Base-by-base conservation (phyloP, 53 echinoderm and acorn worm species). In the Arbacia lixula region DNA sequence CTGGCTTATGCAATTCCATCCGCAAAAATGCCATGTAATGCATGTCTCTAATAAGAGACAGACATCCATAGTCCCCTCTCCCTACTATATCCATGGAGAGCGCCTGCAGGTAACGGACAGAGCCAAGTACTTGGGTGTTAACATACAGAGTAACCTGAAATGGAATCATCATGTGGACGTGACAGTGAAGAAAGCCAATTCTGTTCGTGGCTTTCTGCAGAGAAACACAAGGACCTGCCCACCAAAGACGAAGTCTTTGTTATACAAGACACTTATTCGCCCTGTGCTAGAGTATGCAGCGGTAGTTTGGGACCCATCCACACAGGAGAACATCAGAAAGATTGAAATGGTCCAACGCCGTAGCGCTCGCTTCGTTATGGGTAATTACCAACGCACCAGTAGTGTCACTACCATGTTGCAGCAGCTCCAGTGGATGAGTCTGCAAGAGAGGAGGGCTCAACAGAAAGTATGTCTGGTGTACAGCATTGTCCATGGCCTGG, bases 321-420 rank as follows among this genome's bases (percentile, higher is more conserved):
- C 87, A 35, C 34, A 63, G 17, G 78, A 41, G 34, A 65, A 87
- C 67, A 79, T 87, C 42, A 5, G 39, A 27, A 87, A 80, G 67
- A 3, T 85, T 39, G 80, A 87, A 46, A 79, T 87, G 87, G 87
- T 79, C 3, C 80, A 87, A 36, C 60, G 74, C 25, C 56, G 58
- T 3, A 55, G 37, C 56, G 74, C 55, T 26, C 53, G 60, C n/a
- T 74, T 60, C 20, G 86, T 73, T 20, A 36, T 53, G 35, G 72
- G 43, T 51, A 58, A 85, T n/a, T 63, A 86, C 26, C 79, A 76
- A 28, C 58, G 31, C 12, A 46, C 49, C 17, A 86, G 86, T 36
- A 86, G 77, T 49, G 66, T 86, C 24, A 80, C 80, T 35, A 56
- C 46, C n/a, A n/a, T n/a, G n/a, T n/a, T n/a, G n/a, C 64, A 77